These are phyloP conservation scores for Prostheceraeus crozeri DNA, from an alignment of 2,888 invertebrate genomes.

Conservation along the genomic window DNA sequence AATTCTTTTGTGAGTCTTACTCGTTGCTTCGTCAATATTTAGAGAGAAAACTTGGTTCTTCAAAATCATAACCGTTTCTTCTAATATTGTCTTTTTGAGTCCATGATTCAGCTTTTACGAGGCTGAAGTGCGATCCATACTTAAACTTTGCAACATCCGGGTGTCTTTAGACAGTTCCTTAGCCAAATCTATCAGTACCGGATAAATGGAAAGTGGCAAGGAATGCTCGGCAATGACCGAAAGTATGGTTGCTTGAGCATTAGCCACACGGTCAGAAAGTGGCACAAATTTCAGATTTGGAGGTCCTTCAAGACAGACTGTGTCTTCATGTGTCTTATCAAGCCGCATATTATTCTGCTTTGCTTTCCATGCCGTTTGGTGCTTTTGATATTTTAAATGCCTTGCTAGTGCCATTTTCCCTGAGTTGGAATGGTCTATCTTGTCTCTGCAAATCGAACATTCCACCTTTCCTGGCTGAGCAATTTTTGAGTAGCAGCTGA, in stretches of 20 bases:
- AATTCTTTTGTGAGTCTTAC: background rate
- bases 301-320: too few relatives aligned
- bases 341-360: too few relatives aligned
- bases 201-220: constrained; percentile 39
- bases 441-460: too few relatives aligned
- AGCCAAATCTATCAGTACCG: constrained; percentile 37
- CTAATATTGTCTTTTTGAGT: background rate
- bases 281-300: too few relatives aligned
- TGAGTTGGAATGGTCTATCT: too few relatives aligned
- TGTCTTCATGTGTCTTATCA: too few relatives aligned
- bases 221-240: constrained; percentile 40
- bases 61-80: constrained; percentile 4
- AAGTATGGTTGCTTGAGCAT: constrained; percentile 40
- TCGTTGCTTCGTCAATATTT: constrained; percentile 13
- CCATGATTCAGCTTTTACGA: background rate
- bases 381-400: too few relatives aligned
- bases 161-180: constrained; percentile 35
- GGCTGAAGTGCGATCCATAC: constrained; percentile 36
- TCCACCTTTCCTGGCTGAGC: too few relatives aligned
- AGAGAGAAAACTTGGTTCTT: constrained; percentile 33
- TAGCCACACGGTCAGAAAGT: too few relatives aligned
- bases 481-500: too few relatives aligned
- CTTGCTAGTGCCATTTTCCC: too few relatives aligned
- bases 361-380: too few relatives aligned
- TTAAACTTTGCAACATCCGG: constrained; percentile 36